These are phyloP conservation scores for Acrobasis repandana DNA, from an alignment of 2,888 invertebrate genomes.

Conservation along the genomic window DNA sequence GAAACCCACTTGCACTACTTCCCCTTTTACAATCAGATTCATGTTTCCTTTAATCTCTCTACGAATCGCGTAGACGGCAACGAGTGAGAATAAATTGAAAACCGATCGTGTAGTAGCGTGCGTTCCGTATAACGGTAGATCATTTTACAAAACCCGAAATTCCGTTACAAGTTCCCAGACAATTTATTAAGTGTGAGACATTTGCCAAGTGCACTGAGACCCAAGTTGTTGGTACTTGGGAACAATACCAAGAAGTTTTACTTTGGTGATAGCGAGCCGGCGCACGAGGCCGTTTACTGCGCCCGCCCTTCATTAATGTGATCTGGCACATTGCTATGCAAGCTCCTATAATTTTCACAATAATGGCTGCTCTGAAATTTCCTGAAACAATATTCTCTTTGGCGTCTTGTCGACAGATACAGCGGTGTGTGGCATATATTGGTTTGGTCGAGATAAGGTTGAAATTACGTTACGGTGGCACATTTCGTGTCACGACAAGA, in stretches of 20 bases:
- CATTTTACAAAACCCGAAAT: constrained; percentile 41
- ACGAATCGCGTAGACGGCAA: neutral
- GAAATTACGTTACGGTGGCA: constrained; percentile 20
- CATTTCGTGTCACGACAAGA: constrained; percentile 23
- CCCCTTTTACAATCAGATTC: constrained; percentile 39
- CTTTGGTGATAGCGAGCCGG: constrained; percentile 36
- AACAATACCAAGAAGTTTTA: constrained; percentile 64
- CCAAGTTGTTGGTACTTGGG: constrained; percentile 47
- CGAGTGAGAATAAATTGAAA: constrained; percentile 12
- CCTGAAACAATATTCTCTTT: constrained; percentile 30
- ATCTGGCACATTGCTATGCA: constrained; percentile 40
- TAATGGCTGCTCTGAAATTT: constrained; percentile 40
- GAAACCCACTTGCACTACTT: constrained; percentile 48
- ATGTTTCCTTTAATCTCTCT: constrained; percentile 36
- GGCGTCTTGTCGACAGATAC: constrained; percentile 14
- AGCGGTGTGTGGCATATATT: constrained; percentile 20
- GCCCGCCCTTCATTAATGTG: constrained; percentile 44
- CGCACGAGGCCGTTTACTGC: constrained; percentile 17
- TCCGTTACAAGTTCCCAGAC: constrained; percentile 49
- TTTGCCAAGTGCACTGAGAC: constrained; percentile 55
- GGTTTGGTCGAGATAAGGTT: constrained; percentile 18
- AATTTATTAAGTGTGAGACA: constrained; percentile 59
- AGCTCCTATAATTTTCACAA: constrained; percentile 45
- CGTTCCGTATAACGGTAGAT: constrained; percentile 15
- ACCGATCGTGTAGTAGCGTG: neutral